phyloP scores from a whole-genome alignment of 2,113 vertebrate species.

The Syngnathus typhle region DNA sequence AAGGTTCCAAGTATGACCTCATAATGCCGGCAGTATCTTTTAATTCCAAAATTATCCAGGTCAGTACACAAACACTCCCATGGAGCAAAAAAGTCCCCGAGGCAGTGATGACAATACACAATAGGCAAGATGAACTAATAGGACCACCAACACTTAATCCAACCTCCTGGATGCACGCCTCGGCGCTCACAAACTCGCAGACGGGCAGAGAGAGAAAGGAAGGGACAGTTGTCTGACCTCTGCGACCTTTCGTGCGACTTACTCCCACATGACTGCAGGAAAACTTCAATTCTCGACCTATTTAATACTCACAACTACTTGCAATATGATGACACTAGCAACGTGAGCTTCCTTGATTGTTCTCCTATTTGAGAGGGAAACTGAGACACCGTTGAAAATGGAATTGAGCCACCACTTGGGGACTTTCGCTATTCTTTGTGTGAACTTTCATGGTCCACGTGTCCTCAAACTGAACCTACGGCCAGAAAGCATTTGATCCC shows the following conservation, averaged over 20 bases:
- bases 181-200: slow-evolving; percentile 28
- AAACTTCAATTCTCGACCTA: slow-evolving; percentile 36
- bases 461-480: background rate
- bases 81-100: slow-evolving; percentile 27
- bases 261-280: slow-evolving; percentile 24
- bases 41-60: slow-evolving; percentile 61
- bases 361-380: slow-evolving; percentile 4
- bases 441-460: background rate
- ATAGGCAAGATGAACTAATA: slow-evolving; percentile 59
- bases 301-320: slow-evolving; percentile 14
- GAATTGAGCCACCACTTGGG: background rate
- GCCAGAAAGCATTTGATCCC: background rate
- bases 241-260: slow-evolving; percentile 44
- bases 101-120: slow-evolving; percentile 57
- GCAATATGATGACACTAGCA: slow-evolving; percentile 30
- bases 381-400: slow-evolving; percentile 17
- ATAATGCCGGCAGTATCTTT: slow-evolving; percentile 38
- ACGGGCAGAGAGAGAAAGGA: slow-evolving; percentile 20
- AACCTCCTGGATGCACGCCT: slow-evolving; percentile 28
- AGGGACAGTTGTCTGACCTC: slow-evolving; percentile 39
- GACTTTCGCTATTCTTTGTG: background rate
- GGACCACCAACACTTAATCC: slow-evolving; percentile 57
- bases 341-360: slow-evolving; percentile 13
- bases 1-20: slow-evolving; percentile 38
- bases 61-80: slow-evolving; percentile 43